Evolutionary conservation across 2,113 vertebrate genomes (phyloP).

Genomic region (Chloebia gouldiae): DNA sequence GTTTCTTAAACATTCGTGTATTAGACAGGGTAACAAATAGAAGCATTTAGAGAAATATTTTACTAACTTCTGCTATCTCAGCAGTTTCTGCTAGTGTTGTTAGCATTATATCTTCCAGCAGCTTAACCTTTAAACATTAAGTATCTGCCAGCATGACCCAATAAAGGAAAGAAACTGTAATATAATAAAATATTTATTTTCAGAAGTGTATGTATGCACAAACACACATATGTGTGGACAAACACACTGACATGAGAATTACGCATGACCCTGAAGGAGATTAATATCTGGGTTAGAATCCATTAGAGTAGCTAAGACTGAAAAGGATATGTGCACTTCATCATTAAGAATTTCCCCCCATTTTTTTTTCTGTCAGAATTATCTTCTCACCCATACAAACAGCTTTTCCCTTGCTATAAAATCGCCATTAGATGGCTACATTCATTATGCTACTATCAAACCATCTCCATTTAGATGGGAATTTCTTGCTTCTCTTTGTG

Average conservation of each 20-base stretch:
- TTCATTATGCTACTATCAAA: not conserved
- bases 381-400: not conserved
- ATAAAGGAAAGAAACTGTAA: not conserved
- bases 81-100: not conserved
- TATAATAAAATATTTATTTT: not conserved
- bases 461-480: not conserved
- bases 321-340: not conserved
- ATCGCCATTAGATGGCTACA: not conserved
- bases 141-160: not conserved
- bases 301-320: not conserved
- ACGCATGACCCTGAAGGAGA: not conserved
- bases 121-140: not conserved
- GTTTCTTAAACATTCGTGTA: not conserved
- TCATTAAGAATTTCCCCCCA: not conserved
- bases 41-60: not conserved
- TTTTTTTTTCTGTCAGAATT: not conserved
- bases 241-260: not conserved
- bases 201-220: not conserved
- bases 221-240: not conserved
- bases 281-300: not conserved
- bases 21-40: not conserved
- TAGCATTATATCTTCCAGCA: not conserved
- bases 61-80: not conserved
- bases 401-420: not conserved
- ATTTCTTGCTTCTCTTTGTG: not conserved